Base-by-base conservation (phyloP, 2,113 vertebrate genomes). In the Tauraco erythrolophus region DNA sequence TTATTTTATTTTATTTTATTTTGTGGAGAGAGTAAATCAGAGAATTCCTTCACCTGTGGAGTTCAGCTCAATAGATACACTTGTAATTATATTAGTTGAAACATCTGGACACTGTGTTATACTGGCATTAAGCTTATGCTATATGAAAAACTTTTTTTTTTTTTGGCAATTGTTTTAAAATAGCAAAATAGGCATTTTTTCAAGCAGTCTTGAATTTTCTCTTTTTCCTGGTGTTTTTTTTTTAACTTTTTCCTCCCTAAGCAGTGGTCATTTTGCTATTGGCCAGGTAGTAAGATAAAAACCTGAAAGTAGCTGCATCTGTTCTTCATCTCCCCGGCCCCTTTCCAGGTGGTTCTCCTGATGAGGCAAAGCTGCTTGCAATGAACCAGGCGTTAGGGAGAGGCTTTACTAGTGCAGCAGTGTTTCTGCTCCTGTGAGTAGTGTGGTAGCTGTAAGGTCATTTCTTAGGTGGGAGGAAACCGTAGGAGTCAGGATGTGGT, bases 401-500 rank as follows among this genome's bases (percentile, higher is more conserved):
- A 10, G 8, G 24, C 2, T 69, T 65, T 77, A 6, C 9, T 2
- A 0, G 3, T 2, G 1, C 2, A 12, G 14, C 7, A 35, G 30
- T 0, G 0, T 21, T 57, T 45, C 4, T n/a, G 5, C 5, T 56
- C 4, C 12, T 56, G 33, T 19, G 23, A 16, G 18, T 2, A 2
- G 0, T 0, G 1, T 5, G 11, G 14, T 56, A 43, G 9, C 9
- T 76, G 1, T 30, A 0, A 6, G 16, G 9, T 18, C 1, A 0
- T n/a, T 66, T 31, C 10, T 68, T 9, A 7, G 15, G 3, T 0
- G 0, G 1, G 3, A 24, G 2, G 48, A 31, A 62, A 3, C 10
- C 1, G 0, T 23, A 11, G 3, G 37, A 4, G 7, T 30, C 12
- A 11, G 24, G 46, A 33, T 3, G 11, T 0, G 0, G 0, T 9